Conservation (phyloP, 1,140 invertebrate species). For the silkworm (Bombyx mori) region DNA sequence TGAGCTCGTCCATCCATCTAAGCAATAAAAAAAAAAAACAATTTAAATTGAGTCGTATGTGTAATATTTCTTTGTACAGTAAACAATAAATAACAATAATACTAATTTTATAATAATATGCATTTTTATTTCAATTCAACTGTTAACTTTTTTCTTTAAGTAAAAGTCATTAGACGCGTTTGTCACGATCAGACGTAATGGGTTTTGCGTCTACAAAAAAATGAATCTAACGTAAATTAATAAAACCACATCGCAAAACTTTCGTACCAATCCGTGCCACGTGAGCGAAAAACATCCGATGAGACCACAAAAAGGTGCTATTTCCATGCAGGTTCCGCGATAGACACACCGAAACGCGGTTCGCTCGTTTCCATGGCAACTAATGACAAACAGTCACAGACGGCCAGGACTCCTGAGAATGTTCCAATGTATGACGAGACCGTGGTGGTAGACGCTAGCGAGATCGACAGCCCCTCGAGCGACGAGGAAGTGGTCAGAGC, state of each 20-base stretch:
- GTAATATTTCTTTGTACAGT: too few species aligned
- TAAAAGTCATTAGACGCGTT: too few species aligned
- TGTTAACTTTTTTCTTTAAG: too few species aligned
- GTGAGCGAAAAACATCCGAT: background rate
- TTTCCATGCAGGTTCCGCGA: constrained; percentile 6
- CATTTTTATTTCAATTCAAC: too few species aligned
- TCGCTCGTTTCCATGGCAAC: constrained; percentile 51
- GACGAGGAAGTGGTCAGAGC: constrained; percentile 40
- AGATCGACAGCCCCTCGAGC: constrained; percentile 50
- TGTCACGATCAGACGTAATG: too few species aligned
- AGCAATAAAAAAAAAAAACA: too few species aligned
- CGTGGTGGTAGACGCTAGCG: constrained; percentile 45
- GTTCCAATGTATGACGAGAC: constrained; percentile 53
- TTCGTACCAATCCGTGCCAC: constrained; percentile 20
- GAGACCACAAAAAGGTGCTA: background rate
- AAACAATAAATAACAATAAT: too few species aligned
- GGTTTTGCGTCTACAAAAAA: too few species aligned
- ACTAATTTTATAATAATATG: too few species aligned
- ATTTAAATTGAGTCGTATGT: too few species aligned
- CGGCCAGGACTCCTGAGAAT: constrained; percentile 18
- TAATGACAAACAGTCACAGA: constrained; percentile 56
- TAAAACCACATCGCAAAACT: background rate
- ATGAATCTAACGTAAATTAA: background rate
- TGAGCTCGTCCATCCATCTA: too few species aligned
- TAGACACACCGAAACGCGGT: background rate